Evolutionary conservation across 2,888 invertebrate species (phyloP).

Genomic region (Cryptocephalus primarius): DNA sequence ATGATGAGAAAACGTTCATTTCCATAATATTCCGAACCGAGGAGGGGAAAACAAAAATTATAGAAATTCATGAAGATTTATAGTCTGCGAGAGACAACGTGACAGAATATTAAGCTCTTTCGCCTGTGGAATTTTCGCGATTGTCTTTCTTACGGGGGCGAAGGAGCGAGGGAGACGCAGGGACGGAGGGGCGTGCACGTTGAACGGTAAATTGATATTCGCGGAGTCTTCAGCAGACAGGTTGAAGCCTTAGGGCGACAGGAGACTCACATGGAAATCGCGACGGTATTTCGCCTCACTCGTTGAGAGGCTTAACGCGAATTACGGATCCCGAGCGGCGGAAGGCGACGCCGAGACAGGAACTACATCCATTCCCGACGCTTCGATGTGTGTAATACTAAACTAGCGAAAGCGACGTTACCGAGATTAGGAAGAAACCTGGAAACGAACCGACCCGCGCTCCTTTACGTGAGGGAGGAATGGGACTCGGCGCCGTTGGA

Average conservation of each 20-base stretch:
- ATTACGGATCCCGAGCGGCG: too few species aligned
- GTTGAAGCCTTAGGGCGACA: conserved; percentile 7
- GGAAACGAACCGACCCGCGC: too few species aligned
- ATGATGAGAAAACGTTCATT: background rate
- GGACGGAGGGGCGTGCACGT: background rate
- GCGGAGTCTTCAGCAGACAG: conserved; percentile 5
- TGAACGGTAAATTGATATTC: conserved; percentile 7
- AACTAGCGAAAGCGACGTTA: too few species aligned
- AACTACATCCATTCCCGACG: too few species aligned
- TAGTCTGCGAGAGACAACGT: background rate
- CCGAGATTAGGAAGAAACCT: too few species aligned
- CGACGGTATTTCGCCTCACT: background rate
- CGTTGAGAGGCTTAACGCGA: background rate
- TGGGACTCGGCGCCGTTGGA: too few species aligned
- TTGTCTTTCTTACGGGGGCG: background rate
- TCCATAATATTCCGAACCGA: background rate
- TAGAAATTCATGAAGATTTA: background rate
- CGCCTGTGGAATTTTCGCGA: background rate
- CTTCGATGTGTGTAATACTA: too few species aligned
- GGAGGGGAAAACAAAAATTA: background rate
- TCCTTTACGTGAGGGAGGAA: too few species aligned
- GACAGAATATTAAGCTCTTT: background rate
- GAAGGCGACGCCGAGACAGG: too few species aligned
- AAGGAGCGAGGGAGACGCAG: background rate
- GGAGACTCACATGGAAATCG: conserved; percentile 4